A percentile compares a stretch with the other conserved stretches of the same genome.
These are phyloP conservation scores for Mimumesa dahlbomi DNA, from an alignment of 2,888 invertebrate genomes.

Conservation along the genomic window DNA sequence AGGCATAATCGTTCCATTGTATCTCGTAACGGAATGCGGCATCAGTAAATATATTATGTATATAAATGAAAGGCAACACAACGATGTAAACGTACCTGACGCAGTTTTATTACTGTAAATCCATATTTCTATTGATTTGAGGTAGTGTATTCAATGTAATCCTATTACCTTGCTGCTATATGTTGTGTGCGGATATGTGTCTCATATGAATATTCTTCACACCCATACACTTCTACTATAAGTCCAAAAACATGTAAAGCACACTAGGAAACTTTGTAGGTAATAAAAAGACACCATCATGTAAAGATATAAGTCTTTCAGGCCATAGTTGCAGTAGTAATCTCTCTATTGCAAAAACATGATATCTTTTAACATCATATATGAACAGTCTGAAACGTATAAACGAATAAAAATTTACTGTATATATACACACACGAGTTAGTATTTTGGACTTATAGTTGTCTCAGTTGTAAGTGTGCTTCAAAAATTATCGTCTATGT, in stretches of 20 bases:
- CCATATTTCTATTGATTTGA: constrained; percentile 75
- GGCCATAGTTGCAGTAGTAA: constrained; percentile 32
- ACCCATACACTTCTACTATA: constrained; percentile 71
- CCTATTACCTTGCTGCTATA: constrained; percentile 77
- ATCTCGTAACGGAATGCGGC: constrained; percentile 47
- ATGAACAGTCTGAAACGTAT: constrained; percentile 1
- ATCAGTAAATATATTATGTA: constrained; percentile 45
- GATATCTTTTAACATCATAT: too few species aligned
- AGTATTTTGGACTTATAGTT: constrained; percentile 73
- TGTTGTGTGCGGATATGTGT: constrained; percentile 76
- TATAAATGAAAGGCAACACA: constrained; percentile 53
- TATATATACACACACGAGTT: constrained; percentile 34
- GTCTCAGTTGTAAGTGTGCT: constrained; percentile 71
- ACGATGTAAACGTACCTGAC: constrained; percentile 58
- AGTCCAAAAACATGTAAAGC: constrained; percentile 71
- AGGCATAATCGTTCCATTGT: constrained; percentile 45
- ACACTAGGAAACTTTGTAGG: constrained; percentile 46
- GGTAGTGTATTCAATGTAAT: constrained; percentile 77
- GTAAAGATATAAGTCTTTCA: constrained; percentile 41
- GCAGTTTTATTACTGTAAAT: constrained; percentile 66
- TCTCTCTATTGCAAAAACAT: constrained; percentile 31
- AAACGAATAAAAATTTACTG: constrained; percentile 34
- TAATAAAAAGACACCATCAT: constrained; percentile 38
- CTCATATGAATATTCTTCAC: constrained; percentile 69
- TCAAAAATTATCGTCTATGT: constrained; percentile 76